These are phyloP conservation scores for Coregonus suidteri DNA, from an alignment of 2,797 vertebrate genomes.

Conservation along the genomic window DNA sequence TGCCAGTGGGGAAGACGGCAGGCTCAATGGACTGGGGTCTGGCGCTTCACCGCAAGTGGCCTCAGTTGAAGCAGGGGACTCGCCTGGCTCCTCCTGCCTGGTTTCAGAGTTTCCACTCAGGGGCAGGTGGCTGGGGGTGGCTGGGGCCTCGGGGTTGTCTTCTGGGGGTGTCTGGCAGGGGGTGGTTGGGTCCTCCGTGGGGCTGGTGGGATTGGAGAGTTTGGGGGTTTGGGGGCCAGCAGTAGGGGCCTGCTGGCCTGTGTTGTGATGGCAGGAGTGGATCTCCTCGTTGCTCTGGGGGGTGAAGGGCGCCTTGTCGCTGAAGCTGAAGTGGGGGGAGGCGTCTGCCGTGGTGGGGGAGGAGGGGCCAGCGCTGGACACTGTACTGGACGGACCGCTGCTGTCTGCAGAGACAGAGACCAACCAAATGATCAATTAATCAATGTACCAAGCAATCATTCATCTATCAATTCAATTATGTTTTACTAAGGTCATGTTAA, in stretches of 20 bases:
- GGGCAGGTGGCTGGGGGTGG: slow-evolving; percentile 1
- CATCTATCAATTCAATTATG: not conserved
- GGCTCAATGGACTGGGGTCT: slow-evolving; percentile 16
- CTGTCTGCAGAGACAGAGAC: slow-evolving; percentile 83
- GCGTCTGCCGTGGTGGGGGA: slow-evolving; percentile 88
- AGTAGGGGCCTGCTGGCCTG: slow-evolving; percentile 35
- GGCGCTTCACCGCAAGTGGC: not conserved
- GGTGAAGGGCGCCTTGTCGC: slow-evolving; percentile 81
- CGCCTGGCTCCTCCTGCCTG: slow-evolving; percentile 20
- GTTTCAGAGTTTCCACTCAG: slow-evolving; percentile 14
- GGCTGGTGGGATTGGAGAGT: slow-evolving; percentile 29
- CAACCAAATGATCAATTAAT: slow-evolving; percentile 9
- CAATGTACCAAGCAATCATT: not conserved
- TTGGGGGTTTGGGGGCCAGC: slow-evolving; percentile 36
- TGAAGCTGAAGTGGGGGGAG: slow-evolving; percentile 88
- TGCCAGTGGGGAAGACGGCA: slow-evolving; percentile 49
- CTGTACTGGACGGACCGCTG: slow-evolving; percentile 94
- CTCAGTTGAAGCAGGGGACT: not conserved
- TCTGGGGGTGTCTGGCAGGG: slow-evolving; percentile 46
- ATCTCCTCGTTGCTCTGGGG: slow-evolving; percentile 83
- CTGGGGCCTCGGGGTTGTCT: slow-evolving; percentile 32
- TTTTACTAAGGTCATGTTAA: not conserved
- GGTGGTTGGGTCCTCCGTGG: slow-evolving; percentile 41
- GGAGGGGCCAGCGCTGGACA: slow-evolving; percentile 94
- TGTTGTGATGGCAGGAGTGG: slow-evolving; percentile 59